Percentiles rank a stretch among this genome's conserved stretches.
Conservation (phyloP, 2,113 vertebrate species). For the Callorhinus ursinus region DNA sequence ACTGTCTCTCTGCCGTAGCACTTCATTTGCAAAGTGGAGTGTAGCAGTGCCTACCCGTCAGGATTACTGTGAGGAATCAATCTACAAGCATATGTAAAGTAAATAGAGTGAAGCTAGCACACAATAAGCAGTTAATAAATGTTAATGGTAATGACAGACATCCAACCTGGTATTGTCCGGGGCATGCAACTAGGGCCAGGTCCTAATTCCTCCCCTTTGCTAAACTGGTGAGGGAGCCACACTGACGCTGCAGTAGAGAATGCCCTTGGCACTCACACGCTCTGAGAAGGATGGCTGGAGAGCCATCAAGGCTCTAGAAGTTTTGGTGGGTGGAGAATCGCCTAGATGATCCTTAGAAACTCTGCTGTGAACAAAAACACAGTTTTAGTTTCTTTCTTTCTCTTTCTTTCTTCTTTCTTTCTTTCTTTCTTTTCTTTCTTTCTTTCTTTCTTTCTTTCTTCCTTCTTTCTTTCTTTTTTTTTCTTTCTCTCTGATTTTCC, state of each 20-base stretch:
- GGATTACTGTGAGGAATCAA: not conserved
- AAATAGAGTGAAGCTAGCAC: not conserved
- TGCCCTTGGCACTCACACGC: not conserved
- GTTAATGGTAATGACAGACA: not conserved
- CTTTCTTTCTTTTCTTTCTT: too few relatives aligned
- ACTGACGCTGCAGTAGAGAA: not conserved
- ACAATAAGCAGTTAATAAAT: not conserved
- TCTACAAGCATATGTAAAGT: not conserved
- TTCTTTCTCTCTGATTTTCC: too few relatives aligned
- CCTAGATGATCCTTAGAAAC: not conserved
- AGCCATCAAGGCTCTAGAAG: not conserved
- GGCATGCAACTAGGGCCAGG: not conserved
- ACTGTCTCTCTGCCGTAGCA: not conserved
- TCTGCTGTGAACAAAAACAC: constrained; percentile 34
- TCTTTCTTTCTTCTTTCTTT: too few relatives aligned
- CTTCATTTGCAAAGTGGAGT: not conserved
- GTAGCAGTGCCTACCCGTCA: not conserved
- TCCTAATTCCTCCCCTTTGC: not conserved
- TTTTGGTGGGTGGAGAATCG: not conserved
- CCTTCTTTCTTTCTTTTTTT: too few relatives aligned
- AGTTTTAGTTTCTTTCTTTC: not conserved
- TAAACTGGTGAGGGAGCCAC: not conserved
- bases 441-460: too few relatives aligned
- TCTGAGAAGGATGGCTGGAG: not conserved
- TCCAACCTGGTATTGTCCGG: not conserved